Base-by-base conservation (phyloP, 92 coral and sea anemone species). In the Virgularia gustaviana region DNA sequence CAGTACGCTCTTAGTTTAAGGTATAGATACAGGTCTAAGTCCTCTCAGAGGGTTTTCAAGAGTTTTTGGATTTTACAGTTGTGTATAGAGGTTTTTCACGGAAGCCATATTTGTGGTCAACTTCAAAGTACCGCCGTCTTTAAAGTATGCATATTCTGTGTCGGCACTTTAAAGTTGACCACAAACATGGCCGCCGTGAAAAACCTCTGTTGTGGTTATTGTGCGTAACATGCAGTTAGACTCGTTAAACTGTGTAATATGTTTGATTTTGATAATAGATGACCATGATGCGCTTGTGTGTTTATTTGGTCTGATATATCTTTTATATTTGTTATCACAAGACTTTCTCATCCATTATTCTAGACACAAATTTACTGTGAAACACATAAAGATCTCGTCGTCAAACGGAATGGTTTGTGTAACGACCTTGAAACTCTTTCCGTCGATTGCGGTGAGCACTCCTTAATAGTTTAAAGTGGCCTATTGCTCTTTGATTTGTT, bases 1-100 rank as follows among this genome's bases (percentile, higher is more conserved):
- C 94, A 92, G 72, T 92, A 84, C 37, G 98, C 98, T 0, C 55
- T 92, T 27, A 89, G 96, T 65, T 88, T 92, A 57, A 85, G 88
- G 98, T 92, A 78, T 45, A 87, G 18, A 16, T 25, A 0, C 22
- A n/a, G n/a, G n/a, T n/a, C n/a, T n/a, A n/a, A n/a, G n/a, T n/a
- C n/a, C n/a, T n/a, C n/a, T n/a, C 29, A 23, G 34, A 55, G 42
- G 15, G 15, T 31, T 3, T 10, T 1, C 25, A 9, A 9, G 62
- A 20, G 11, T 9, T 55, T 19, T 20, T 55, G 62, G 11, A 19
- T 53, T 38, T n/a, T 63, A 11, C 27, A 7, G n/a, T n/a, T n/a
- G n/a, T n/a, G n/a, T n/a, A n/a, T n/a, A n/a, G n/a, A n/a, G n/a
- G n/a, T n/a, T n/a, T n/a, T n/a, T n/a, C n/a, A n/a, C n/a, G n/a